These are phyloP conservation scores for Drosophila parabipectinata DNA, from an alignment of 1,140 invertebrate species.

Conservation along the genomic window DNA sequence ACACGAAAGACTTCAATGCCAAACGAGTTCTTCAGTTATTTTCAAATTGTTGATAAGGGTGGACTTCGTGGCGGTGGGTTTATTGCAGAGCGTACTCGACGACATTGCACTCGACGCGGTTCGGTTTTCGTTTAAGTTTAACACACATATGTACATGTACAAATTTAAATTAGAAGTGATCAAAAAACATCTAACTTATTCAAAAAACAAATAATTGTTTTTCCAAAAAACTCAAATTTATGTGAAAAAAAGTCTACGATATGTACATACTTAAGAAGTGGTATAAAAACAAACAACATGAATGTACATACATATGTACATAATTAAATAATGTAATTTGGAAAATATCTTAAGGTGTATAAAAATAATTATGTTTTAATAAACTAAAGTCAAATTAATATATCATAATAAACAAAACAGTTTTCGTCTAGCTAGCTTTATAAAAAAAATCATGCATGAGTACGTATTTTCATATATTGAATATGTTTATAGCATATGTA, in stretches of 20 bases:
- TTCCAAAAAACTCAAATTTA: neutral
- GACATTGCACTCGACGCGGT: constrained; percentile 8
- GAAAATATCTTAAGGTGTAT: too few species aligned
- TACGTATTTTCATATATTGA: too few species aligned
- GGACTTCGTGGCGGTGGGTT: constrained; percentile 36
- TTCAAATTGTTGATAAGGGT: constrained; percentile 54
- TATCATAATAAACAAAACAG: neutral
- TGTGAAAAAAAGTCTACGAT: too few species aligned
- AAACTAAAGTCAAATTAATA: too few species aligned
- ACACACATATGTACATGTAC: too few species aligned
- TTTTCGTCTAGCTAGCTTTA: constrained; percentile 2
- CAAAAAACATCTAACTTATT: neutral
- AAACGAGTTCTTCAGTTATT: constrained; percentile 70
- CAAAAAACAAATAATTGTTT: neutral
- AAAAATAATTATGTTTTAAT: too few species aligned
- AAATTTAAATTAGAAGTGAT: constrained; percentile 2
- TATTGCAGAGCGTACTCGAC: constrained; percentile 1
- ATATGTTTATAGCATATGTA: neutral
- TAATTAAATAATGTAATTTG: neutral
- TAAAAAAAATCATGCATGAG: constrained; percentile 15
- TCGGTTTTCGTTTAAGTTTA: too few species aligned
- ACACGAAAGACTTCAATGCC: constrained; percentile 67
- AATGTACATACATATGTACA: neutral
- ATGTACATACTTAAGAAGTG: too few species aligned
- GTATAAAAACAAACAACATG: neutral